Percentiles rank a stretch among this genome's conserved stretches.
Conservation (phyloP, 2,888 invertebrate species). For the Aporophyla nigra region DNA sequence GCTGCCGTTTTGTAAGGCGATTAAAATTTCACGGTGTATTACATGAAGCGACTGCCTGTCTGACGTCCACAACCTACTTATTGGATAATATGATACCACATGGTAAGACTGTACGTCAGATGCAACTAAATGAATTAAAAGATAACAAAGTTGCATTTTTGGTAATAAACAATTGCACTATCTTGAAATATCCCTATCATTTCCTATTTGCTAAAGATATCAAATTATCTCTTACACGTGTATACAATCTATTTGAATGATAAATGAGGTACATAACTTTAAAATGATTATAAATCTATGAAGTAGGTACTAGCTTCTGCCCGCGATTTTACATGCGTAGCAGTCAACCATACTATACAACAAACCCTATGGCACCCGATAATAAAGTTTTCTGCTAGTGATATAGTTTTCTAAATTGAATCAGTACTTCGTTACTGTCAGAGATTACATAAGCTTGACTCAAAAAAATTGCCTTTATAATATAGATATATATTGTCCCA, state of each 20-base stretch:
- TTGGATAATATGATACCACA: too few relatives aligned
- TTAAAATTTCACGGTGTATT: too few relatives aligned
- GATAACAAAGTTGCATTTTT: constrained; percentile 13
- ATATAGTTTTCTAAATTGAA: neutral
- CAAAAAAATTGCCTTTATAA: neutral
- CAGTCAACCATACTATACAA: neutral
- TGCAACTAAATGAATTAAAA: neutral
- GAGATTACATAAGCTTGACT: too few relatives aligned
- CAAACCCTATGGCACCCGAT: neutral
- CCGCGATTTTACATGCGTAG: neutral
- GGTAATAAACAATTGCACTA: constrained; percentile 37
- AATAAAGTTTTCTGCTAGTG: neutral
- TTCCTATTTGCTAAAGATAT: constrained; percentile 6
- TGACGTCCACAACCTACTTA: too few relatives aligned
- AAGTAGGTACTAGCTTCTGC: too few relatives aligned
- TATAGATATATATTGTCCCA: too few relatives aligned
- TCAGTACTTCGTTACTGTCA: neutral
- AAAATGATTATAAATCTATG: neutral
- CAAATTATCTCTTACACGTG: constrained; percentile 38
- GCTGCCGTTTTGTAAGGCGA: too few relatives aligned
- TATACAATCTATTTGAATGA: neutral
- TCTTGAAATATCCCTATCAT: constrained; percentile 1
- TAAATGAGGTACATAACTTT: neutral
- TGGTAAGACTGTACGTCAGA: too few relatives aligned
- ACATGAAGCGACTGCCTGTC: too few relatives aligned